Base-by-base conservation (phyloP, 2,797 vertebrate species). In the Salmo trutta region DNA sequence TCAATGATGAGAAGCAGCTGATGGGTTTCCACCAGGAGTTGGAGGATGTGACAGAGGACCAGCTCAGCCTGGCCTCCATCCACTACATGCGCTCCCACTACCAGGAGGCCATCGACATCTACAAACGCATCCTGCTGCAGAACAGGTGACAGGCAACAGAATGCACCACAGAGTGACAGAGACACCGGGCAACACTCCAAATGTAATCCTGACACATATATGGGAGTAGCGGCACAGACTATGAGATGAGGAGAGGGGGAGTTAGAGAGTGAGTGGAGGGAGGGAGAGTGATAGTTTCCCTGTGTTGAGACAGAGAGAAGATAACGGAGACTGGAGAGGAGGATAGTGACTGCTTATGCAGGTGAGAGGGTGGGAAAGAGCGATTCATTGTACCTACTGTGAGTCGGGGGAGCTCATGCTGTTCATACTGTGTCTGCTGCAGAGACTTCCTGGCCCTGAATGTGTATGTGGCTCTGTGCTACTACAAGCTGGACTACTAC, bases 81-180 rank as follows among this genome's bases (percentile, higher is more conserved):
- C 98, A 99, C 87, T 99, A 98, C 86, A 98, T 99, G 98, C 94
- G 98, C 21, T 97, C 97, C 19, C 97, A 99, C 89, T 99, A 99
- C 90, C 97, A 99, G 87, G 98, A 99, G 90, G 98, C 98, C 14
- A 98, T 99, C 78, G 97, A 99, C 84, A 98, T 99, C 91, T 99
- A 99, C 90, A 99, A 97, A 86, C 95, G 97, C 71, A 98, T 99
- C 80, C 91, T 99, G 19, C 92, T 98, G 68, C 95, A 97, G 82
- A 97, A 99, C 92, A 96, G 96, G 98, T 98, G 54, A 74, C 5
- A 7, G 3, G 12, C n/a, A 29, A 33, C 71, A 56, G 64, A 67
- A 33, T 17, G 29, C 66, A 67, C 29, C 15, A 27, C 16, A 17
- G 56, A 59, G 65, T 6, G 31, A 73, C 53, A 54, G 5, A 74